These are phyloP conservation scores for Siniperca chuatsi DNA, from an alignment of 2,113 vertebrate genomes.

Conservation along the genomic window DNA sequence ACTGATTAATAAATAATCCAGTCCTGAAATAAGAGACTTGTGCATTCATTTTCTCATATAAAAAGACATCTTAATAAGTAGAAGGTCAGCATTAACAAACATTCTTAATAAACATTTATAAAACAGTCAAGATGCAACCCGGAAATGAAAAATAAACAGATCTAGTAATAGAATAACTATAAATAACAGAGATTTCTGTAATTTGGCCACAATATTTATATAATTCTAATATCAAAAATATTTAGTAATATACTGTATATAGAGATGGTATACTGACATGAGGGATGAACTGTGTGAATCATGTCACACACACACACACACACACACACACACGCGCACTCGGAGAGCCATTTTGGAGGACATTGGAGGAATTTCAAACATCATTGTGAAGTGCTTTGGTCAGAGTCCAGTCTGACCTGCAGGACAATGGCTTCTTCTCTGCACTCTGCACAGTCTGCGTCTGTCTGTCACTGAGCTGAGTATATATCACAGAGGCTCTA, in stretches of 20 bases:
- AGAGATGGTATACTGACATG: conserved; percentile 4
- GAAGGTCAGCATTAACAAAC: conserved; percentile 15
- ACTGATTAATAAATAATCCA: conserved; percentile 16
- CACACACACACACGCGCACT: conserved; percentile 23
- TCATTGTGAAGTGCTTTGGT: conserved; percentile 63
- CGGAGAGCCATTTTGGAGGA: conserved; percentile 48
- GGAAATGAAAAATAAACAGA: conserved; percentile 39
- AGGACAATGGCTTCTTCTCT: conserved; percentile 81
- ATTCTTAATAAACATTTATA: conserved; percentile 22
- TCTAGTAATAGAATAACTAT: background rate
- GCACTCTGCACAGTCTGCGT: conserved; percentile 42
- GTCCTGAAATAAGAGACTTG: conserved; percentile 29
- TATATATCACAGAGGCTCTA: conserved; percentile 73
- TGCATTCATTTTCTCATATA: background rate
- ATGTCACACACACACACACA: background rate
- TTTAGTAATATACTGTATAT: background rate
- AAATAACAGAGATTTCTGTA: conserved; percentile 14
- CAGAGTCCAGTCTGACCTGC: conserved; percentile 61
- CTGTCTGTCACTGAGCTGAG: conserved; percentile 62
- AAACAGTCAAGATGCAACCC: background rate
- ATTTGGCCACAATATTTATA: conserved; percentile 13
- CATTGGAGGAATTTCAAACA: conserved; percentile 74
- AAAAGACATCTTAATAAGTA: background rate
- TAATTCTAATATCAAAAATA: conserved; percentile 9
- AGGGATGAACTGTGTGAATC: conserved; percentile 34